Conservation (phyloP, 2,797 vertebrate species). For the Holocentrus rufus region DNA sequence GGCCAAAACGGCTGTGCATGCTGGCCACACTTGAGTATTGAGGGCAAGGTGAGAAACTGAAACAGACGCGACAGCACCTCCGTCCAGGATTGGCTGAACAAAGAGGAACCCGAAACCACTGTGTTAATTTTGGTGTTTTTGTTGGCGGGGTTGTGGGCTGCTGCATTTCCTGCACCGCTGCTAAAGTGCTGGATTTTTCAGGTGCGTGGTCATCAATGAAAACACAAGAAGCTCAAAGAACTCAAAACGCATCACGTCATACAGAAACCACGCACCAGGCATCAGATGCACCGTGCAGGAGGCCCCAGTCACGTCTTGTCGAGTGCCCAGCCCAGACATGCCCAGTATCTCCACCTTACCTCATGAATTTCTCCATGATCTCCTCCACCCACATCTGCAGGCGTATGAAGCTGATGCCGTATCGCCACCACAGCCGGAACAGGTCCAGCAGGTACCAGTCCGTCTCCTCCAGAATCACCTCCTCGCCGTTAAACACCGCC, state of each 20-base stretch:
- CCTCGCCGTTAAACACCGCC: conserved; percentile 91
- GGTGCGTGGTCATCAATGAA: too few species aligned
- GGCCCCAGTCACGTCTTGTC: conserved; percentile 10
- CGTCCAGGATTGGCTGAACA: background rate
- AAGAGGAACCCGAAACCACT: background rate
- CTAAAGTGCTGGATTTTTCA: too few species aligned
- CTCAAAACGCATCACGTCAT: background rate
- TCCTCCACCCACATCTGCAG: conserved; percentile 99
- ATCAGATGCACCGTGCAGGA: conserved; percentile 4
- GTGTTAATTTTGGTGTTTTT: background rate
- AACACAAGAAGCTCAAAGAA: background rate
- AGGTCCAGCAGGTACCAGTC: conserved; percentile 99
- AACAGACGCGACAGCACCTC: too few species aligned
- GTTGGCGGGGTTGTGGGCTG: background rate
- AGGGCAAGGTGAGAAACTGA: too few species aligned
- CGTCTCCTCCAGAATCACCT: conserved; percentile 94
- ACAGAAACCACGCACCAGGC: conserved; percentile 4
- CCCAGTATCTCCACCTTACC: conserved; percentile 78
- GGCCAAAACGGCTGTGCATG: too few species aligned
- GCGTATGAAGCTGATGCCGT: conserved; percentile 97
- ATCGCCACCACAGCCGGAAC: conserved; percentile 98
- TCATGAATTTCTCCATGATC: conserved; percentile 99
- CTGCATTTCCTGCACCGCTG: background rate
- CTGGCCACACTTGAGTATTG: too few species aligned
- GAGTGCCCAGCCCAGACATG: conserved; percentile 3